Evolutionary conservation across 2,113 vertebrate genomes (phyloP).

Genomic region (Albula glossodonta): DNA sequence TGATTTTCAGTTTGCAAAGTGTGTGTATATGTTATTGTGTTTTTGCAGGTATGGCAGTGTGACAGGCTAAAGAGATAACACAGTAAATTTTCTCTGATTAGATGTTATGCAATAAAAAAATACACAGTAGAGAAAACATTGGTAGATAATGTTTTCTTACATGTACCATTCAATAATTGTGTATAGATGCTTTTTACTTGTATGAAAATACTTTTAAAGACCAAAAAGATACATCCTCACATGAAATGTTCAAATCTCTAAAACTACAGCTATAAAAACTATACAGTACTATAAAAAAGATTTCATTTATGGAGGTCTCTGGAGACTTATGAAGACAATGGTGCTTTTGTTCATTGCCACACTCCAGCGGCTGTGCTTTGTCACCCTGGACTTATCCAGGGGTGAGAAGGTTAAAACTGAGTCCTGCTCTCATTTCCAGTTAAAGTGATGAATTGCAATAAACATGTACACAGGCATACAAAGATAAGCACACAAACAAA

Average conservation of each 20-base stretch:
- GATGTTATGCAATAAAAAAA: background rate
- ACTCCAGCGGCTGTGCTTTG: background rate
- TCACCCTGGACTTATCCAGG: background rate
- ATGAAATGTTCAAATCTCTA: background rate
- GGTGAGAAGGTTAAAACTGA: background rate
- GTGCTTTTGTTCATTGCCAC: background rate
- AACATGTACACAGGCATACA: background rate
- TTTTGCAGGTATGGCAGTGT: too few species aligned
- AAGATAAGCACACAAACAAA: constrained; percentile 12
- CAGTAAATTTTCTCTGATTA: background rate
- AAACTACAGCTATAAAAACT: background rate
- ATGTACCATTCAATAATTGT: background rate
- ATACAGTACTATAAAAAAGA: background rate
- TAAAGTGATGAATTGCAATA: background rate
- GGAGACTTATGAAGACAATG: background rate
- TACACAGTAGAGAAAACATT: background rate
- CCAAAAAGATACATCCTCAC: background rate
- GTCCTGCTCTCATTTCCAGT: constrained; percentile 6
- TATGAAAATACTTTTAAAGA: background rate
- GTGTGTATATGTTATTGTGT: too few species aligned
- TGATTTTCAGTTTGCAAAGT: too few species aligned
- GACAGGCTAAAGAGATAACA: too few species aligned
- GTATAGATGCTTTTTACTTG: background rate
- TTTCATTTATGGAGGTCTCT: background rate
- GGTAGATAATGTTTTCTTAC: background rate